These are phyloP conservation scores for Macroglossus sobrinus DNA, from an alignment of 2,113 vertebrate genomes.

Conservation along the genomic window DNA sequence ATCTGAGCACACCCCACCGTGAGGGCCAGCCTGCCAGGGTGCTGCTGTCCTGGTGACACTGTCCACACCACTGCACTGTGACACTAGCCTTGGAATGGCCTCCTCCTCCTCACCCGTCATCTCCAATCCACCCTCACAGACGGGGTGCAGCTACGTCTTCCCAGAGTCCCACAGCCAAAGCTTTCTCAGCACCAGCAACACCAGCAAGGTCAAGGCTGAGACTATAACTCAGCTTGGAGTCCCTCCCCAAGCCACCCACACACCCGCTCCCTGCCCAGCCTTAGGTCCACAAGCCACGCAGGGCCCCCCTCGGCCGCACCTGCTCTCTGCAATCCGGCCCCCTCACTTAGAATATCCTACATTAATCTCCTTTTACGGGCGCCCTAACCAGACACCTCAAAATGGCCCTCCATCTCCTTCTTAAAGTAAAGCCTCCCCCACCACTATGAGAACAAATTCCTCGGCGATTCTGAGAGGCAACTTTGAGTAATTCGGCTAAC, in stretches of 20 bases:
- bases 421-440: no score
- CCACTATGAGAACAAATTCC: not conserved
- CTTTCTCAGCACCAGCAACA: not conserved
- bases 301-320: not conserved
- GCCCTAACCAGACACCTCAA: not conserved
- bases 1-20: rapidly evolving
- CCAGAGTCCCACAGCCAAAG: not conserved
- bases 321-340: not conserved
- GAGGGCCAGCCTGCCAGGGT: rapidly evolving
- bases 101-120: not conserved
- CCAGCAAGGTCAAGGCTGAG: not conserved
- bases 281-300: not conserved
- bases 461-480: rapidly evolving
- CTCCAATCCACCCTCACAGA: not conserved
- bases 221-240: not conserved
- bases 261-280: no score
- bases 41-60: no score
- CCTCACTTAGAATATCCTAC: not conserved
- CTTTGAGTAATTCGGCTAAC: no score
- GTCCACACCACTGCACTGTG: rapidly evolving
- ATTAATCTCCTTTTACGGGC: not conserved
- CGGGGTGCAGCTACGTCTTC: no score
- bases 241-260: rapidly evolving
- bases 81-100: not conserved
- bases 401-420: not conserved